phyloP scores from a whole-genome alignment of 2,113 vertebrate genomes.

The Hippoglossus stenolepis region DNA sequence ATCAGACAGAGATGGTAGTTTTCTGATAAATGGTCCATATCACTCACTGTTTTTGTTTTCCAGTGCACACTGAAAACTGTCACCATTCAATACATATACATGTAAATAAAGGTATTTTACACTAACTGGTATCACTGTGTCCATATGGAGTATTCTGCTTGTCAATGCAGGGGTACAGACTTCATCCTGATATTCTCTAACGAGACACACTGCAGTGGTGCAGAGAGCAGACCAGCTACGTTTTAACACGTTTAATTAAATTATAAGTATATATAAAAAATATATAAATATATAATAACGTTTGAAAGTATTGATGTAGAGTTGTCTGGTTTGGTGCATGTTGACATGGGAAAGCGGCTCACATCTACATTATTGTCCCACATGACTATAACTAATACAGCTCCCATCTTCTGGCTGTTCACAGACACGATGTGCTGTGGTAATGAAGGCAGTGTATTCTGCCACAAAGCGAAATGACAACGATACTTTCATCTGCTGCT shows the following conservation, averaged over 20 bases:
- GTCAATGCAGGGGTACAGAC: background rate
- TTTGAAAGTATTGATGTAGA: too few species aligned
- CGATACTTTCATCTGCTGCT: background rate
- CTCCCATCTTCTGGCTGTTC: background rate
- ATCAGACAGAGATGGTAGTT: background rate
- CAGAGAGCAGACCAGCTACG: background rate
- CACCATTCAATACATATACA: slow-evolving; percentile 3
- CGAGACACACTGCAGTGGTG: background rate
- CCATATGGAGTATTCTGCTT: background rate
- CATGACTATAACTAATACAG: background rate
- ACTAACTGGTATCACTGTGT: slow-evolving; percentile 8
- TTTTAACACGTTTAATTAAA: background rate
- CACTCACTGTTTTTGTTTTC: slow-evolving; percentile 18
- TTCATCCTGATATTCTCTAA: background rate
- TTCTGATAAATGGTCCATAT: slow-evolving; percentile 12
- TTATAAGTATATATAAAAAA: background rate
- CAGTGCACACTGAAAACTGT: background rate
- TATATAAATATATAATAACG: too few species aligned
- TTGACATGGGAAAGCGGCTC: too few species aligned
- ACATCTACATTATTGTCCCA: background rate
- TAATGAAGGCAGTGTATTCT: background rate
- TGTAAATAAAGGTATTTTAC: slow-evolving; percentile 35
- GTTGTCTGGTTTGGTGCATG: too few species aligned
- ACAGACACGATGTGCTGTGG: background rate
- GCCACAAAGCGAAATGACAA: background rate